Percentiles rank a stretch among this genome's conserved stretches.
Conservation (phyloP, 1,140 invertebrate species). For the Spodoptera litura region DNA sequence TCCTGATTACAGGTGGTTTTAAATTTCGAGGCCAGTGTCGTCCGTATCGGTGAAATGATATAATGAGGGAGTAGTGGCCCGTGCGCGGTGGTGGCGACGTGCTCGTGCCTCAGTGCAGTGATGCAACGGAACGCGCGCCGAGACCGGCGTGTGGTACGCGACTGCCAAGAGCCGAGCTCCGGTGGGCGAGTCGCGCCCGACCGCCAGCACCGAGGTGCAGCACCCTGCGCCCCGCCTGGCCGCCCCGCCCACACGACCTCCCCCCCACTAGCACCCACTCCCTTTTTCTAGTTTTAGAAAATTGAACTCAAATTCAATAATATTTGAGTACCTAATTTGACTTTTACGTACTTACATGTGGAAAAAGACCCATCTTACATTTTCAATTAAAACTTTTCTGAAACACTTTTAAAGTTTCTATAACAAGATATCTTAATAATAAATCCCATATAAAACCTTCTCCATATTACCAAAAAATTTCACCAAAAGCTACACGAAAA, state of each 20-base stretch:
- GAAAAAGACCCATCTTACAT: too few relatives aligned
- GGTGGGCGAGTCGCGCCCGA: conserved; percentile 70
- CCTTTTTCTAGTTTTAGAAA: conserved; percentile 32
- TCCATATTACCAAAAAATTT: too few relatives aligned
- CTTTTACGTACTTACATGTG: background rate
- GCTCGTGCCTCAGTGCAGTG: conserved; percentile 42
- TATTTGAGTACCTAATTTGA: background rate
- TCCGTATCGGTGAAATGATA: conserved; percentile 26
- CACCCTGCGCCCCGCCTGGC: conserved; percentile 80
- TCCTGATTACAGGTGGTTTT: conserved; percentile 63
- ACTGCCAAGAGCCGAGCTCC: conserved; percentile 63
- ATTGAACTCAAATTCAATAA: background rate
- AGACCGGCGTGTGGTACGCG: conserved; percentile 66
- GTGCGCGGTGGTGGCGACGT: conserved; percentile 16
- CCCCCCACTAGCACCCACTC: conserved; percentile 70
- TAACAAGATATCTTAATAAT: too few relatives aligned
- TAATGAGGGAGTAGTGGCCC: conserved; percentile 22
- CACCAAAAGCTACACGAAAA: background rate
- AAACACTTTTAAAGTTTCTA: too few relatives aligned
- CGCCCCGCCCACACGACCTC: conserved; percentile 73
- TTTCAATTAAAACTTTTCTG: too few relatives aligned
- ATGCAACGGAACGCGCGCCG: conserved; percentile 66
- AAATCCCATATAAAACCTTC: too few relatives aligned
- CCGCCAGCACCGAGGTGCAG: conserved; percentile 68
- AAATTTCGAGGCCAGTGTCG: conserved; percentile 23